Base-by-base conservation (phyloP, 2,888 invertebrate genomes). In the Pycnomerus fuliginosus region DNA sequence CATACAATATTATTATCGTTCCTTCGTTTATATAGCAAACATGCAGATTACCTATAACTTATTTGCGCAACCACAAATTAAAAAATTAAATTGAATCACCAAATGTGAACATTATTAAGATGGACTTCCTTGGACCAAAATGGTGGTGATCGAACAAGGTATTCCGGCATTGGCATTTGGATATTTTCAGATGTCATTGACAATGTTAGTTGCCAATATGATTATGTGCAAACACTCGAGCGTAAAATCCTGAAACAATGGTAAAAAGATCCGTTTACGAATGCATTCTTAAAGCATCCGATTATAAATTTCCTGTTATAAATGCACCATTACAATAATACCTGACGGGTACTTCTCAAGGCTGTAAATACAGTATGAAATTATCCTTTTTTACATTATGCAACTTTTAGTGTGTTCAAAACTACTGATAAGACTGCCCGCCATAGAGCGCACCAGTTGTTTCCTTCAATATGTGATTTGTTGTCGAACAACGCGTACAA, bases 261-360 rank as follows among this genome's bases (percentile, higher is more conserved):
- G 39, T 10, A 39, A 17, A 29, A 29, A 20, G 36, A 30, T 36
- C 30, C 29, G 42, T 31, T 25, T 17, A 23, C 30, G 24, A 39
- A 32, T 32, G 16, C 39, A 35, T 36, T 16, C 24, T 42, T 42
- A 23, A 41, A 10, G 25, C 34, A 44, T 28, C 15, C 28, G 37
- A 30, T 39, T 46, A 50, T 57, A 48, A 50, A 52, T 60, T 56
- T 55, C 51, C 49, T 50, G 53, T 39, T 40, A 48, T 40, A 47
- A 47, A 40, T 47, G 40, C 36, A 46, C 52, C 53, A 55, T 44
- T 50, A 50, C 45, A 54, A 23, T 12, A 20, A 16, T 13, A 11
- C 46, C 54, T 53, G 45, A 50, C 48, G 50, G 50, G 56, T 53
- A 48, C 32, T 52, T 50, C 46, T 52, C 57, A 61, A 59, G 56